A percentile compares a stretch with the other conserved stretches of the same genome.
Evolutionary conservation across 30 jellyfish, hydroid and myxozoan genomes (phyloP).

Genomic region (Chrysaora quinquecirrha): DNA sequence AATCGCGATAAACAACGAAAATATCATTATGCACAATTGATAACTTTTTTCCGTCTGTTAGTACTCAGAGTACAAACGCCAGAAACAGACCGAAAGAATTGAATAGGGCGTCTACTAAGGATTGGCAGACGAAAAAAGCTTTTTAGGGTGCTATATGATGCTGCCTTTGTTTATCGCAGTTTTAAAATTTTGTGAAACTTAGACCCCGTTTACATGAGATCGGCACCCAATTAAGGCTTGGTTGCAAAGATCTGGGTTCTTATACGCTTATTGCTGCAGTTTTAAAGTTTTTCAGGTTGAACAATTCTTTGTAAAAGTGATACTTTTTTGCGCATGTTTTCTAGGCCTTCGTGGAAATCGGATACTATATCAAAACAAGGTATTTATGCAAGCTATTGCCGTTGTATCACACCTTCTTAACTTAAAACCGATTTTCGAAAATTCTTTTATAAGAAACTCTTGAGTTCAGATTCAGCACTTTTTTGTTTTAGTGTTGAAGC

Average conservation of each 20-base stretch:
- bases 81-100: background rate
- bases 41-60: background rate
- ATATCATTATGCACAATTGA: background rate
- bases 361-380: slow-evolving; percentile 51
- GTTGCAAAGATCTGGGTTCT: background rate
- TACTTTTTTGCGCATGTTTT: no score
- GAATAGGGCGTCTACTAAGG: background rate
- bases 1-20: no score
- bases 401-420: background rate
- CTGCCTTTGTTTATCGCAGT: no score
- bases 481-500: background rate
- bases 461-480: no score
- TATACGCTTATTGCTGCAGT: no score
- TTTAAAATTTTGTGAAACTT: no score
- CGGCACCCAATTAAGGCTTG: no score
- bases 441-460: background rate
- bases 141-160: no score
- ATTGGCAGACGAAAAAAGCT: background rate
- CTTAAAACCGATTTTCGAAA: background rate
- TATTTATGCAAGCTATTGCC: no score
- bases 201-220: no score
- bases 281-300: background rate
- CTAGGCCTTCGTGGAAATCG: slow-evolving; percentile 55
- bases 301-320: background rate
- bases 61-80: no score